These are phyloP conservation scores for Drosophila malerkotliana DNA, from an alignment of 1,140 invertebrate species.

Conservation along the genomic window DNA sequence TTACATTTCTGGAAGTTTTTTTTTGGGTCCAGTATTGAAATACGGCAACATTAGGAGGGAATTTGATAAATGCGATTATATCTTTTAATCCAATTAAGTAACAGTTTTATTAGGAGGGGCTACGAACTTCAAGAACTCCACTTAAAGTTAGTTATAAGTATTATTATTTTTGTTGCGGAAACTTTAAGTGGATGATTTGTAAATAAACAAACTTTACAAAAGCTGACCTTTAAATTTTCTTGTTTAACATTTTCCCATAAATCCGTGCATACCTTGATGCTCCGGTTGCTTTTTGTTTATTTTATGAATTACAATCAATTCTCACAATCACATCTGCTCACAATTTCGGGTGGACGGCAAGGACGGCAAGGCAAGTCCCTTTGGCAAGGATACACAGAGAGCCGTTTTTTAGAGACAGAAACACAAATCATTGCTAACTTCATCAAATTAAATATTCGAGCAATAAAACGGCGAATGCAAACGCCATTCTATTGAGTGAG, in stretches of 20 bases:
- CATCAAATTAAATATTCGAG: conserved; percentile 81
- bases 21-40: conserved; percentile 31
- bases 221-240: neutral
- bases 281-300: conserved; percentile 26
- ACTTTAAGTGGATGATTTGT: neutral
- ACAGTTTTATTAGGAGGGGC: neutral
- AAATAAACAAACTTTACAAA: neutral
- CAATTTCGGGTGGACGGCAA: conserved; percentile 30
- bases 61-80: conserved; percentile 45
- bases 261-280: conserved; percentile 3
- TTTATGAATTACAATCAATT: conserved; percentile 58
- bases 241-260: neutral
- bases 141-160: neutral
- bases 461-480: conserved; percentile 76
- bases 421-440: conserved; percentile 79
- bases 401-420: conserved; percentile 33
- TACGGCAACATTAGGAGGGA: conserved; percentile 29
- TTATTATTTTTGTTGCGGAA: neutral
- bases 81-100: conserved; percentile 40
- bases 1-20: conserved; percentile 55
- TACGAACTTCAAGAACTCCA: neutral
- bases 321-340: conserved; percentile 56
- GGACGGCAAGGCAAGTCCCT: conserved; percentile 46
- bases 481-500: conserved; percentile 47
- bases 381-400: conserved; percentile 26